Conservation (phyloP, 2,113 vertebrate species). For the Psilopogon haemacephalus region DNA sequence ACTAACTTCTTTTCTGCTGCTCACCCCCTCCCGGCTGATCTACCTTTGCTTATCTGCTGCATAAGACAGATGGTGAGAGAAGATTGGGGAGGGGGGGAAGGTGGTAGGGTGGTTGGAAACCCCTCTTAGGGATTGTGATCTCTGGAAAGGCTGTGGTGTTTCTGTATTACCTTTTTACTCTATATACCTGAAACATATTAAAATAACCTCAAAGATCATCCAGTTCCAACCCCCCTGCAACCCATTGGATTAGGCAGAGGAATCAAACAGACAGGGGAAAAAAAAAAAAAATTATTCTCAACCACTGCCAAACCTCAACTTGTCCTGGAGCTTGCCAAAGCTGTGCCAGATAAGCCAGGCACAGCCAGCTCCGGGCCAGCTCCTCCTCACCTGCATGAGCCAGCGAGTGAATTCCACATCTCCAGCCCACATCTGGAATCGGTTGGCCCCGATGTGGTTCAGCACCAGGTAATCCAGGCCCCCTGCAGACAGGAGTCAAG, state of each 20-base stretch:
- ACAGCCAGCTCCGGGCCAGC: neutral
- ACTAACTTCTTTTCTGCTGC: too few species aligned
- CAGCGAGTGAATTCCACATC: constrained; percentile 76
- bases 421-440: constrained; percentile 77
- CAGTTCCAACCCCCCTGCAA: too few species aligned
- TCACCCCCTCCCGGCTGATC: too few species aligned
- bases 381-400: constrained; percentile 82
- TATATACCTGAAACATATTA: too few species aligned
- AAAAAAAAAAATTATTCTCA: neutral
- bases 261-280: neutral
- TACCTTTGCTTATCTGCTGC: too few species aligned
- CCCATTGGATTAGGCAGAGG: neutral
- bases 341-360: neutral
- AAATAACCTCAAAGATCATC: too few species aligned
- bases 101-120: too few species aligned
- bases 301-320: neutral
- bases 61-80: too few species aligned
- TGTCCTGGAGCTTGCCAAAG: neutral
- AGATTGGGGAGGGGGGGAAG: too few species aligned
- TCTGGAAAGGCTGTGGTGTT: too few species aligned
- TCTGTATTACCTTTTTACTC: too few species aligned
- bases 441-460: constrained; percentile 81
- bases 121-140: too few species aligned
- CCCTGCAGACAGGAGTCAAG: constrained; percentile 40
- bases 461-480: constrained; percentile 85